Evolutionary conservation across 1,140 invertebrate species (phyloP).

Genomic region (Ylistrum balloti): DNA sequence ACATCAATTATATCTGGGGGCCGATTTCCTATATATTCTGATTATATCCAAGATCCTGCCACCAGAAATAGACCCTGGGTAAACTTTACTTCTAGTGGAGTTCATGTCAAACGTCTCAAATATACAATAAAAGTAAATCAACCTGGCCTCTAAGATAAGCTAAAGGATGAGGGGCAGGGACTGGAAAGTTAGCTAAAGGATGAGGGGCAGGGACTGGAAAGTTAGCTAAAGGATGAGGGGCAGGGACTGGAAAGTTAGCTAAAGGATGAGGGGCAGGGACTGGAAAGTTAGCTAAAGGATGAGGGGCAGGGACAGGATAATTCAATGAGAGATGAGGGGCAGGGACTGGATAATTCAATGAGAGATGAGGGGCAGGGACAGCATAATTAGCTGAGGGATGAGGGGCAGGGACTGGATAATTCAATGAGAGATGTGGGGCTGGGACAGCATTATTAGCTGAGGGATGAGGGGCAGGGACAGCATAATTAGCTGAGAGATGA

Average conservation of each 20-base stretch:
- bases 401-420: not conserved
- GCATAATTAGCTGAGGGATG: not conserved
- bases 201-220: not conserved
- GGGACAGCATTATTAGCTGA: not conserved
- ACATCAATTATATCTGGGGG: not conserved
- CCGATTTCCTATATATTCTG: not conserved
- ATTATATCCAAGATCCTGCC: not conserved
- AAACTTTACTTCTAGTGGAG: not conserved
- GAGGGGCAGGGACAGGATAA: not conserved
- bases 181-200: not conserved
- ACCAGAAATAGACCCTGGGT: not conserved
- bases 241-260: not conserved
- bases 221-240: not conserved
- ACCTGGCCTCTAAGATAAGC: not conserved
- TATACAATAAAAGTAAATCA: too few relatives aligned
- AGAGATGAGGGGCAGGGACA: not conserved
- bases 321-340: not conserved
- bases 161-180: not conserved
- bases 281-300: not conserved
- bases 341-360: not conserved
- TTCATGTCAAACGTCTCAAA: not conserved
- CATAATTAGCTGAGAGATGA: not conserved
- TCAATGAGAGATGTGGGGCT: not conserved
- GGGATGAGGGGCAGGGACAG: not conserved
- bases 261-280: not conserved